These are phyloP conservation scores for Sinohyriopsis cumingii DNA, from an alignment of 2,888 invertebrate species.

Conservation along the genomic window DNA sequence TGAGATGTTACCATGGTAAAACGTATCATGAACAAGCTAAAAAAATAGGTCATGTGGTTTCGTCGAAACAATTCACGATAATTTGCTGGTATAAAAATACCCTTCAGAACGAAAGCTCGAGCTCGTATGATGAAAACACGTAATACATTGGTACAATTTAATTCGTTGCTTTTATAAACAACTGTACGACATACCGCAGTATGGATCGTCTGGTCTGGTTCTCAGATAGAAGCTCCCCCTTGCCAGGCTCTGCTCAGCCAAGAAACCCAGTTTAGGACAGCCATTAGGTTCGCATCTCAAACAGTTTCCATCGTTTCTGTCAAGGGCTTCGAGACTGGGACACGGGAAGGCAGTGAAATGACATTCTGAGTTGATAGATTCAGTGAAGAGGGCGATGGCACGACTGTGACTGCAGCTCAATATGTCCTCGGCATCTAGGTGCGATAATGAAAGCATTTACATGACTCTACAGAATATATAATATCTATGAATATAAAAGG, in stretches of 20 bases:
- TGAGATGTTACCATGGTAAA: too few relatives aligned
- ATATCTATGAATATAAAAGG: too few relatives aligned
- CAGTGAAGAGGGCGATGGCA: constrained; percentile 40
- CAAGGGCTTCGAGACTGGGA: constrained; percentile 17
- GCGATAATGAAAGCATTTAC: not conserved
- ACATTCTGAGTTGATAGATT: constrained; percentile 45
- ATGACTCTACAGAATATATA: too few relatives aligned
- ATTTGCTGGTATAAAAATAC: too few relatives aligned
- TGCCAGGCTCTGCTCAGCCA: constrained; percentile 31
- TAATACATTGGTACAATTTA: too few relatives aligned
- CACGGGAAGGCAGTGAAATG: constrained; percentile 43
- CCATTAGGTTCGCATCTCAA: constrained; percentile 24
- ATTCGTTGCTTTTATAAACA: too few relatives aligned
- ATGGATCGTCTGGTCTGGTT: constrained; percentile 32
- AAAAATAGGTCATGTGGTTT: too few relatives aligned
- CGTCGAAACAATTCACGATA: too few relatives aligned
- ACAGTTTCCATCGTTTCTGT: constrained; percentile 33
- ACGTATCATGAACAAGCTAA: too few relatives aligned
- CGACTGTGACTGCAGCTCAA: constrained; percentile 52
- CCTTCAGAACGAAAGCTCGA: too few relatives aligned
- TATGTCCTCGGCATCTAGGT: constrained; percentile 35
- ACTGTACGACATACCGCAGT: constrained; percentile 30
- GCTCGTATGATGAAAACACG: too few relatives aligned
- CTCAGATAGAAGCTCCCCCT: constrained; percentile 46
- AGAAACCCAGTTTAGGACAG: constrained; percentile 44